These are phyloP conservation scores for Forbesichthys agassizii DNA, from an alignment of 2,113 vertebrate species.

Conservation along the genomic window DNA sequence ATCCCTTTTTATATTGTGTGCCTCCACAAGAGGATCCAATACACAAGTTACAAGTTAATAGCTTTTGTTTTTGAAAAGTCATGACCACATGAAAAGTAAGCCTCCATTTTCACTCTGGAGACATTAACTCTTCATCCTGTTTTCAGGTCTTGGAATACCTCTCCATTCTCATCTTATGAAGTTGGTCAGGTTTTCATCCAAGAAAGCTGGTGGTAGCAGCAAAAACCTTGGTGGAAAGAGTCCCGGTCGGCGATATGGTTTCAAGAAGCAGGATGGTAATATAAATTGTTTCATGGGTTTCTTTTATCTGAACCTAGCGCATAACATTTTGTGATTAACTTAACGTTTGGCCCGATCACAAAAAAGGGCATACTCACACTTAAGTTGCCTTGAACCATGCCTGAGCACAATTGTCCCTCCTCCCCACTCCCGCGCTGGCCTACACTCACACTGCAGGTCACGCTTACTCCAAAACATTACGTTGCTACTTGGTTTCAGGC, in stretches of 20 bases:
- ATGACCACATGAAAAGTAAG: background rate
- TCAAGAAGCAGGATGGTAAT: conserved; percentile 88
- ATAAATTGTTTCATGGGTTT: background rate
- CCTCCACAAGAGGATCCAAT: too few relatives aligned
- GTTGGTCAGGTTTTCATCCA: conserved; percentile 83
- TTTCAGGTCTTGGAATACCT: conserved; percentile 63
- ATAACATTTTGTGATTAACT: too few relatives aligned
- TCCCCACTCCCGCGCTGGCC: too few relatives aligned
- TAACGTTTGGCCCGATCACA: too few relatives aligned
- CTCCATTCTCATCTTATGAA: conserved; percentile 45
- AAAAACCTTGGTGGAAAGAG: conserved; percentile 90
- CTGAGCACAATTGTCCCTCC: too few relatives aligned
- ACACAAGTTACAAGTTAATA: too few relatives aligned
- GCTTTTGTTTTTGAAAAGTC: background rate
- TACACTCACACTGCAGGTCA: background rate
- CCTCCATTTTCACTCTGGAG: background rate
- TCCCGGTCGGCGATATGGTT: conserved; percentile 83
- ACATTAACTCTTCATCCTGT: background rate
- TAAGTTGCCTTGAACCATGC: too few relatives aligned
- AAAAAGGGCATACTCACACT: too few relatives aligned
- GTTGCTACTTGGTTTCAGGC: too few relatives aligned
- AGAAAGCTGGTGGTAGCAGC: conserved; percentile 85
- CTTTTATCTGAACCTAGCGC: too few relatives aligned
- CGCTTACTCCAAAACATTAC: too few relatives aligned
- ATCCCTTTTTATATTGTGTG: too few relatives aligned